Evolutionary conservation across 2,888 invertebrate species (phyloP).

Genomic region (Sepioteuthis lessoniana): DNA sequence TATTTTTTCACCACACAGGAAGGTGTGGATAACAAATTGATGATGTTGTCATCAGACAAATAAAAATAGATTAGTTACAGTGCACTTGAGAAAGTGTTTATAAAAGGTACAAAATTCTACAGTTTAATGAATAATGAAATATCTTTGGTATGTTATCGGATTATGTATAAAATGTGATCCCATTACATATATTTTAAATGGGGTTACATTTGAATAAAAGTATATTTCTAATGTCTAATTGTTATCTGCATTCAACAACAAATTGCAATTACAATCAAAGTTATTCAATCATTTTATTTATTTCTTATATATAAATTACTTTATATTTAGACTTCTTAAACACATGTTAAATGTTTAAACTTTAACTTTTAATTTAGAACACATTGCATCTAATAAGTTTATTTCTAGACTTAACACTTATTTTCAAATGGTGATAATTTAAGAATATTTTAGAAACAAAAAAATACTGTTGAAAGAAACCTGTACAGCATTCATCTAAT

Average conservation of each 20-base stretch:
- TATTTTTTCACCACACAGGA: background rate
- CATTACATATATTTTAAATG: too few relatives aligned
- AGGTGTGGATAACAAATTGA: constrained; percentile 3
- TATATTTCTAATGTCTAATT: background rate
- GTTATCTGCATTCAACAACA: background rate
- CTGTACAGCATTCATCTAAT: too few relatives aligned
- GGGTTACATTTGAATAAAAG: background rate
- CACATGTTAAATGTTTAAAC: background rate
- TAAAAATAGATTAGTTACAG: constrained; percentile 3
- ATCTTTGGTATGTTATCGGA: background rate
- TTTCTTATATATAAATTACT: background rate
- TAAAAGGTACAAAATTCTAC: background rate
- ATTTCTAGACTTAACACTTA: too few relatives aligned
- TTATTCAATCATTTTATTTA: background rate
- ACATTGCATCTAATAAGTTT: too few relatives aligned
- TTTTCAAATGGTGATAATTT: too few relatives aligned
- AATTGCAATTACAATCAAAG: background rate
- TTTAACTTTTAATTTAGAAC: too few relatives aligned
- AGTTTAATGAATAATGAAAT: background rate
- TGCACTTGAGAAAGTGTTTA: background rate
- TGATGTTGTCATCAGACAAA: background rate
- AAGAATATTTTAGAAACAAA: too few relatives aligned
- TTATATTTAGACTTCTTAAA: background rate
- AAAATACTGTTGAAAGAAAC: too few relatives aligned
- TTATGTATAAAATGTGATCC: background rate